Conservation (phyloP, 2,888 invertebrate species). For the Agrotis exclamationis region DNA sequence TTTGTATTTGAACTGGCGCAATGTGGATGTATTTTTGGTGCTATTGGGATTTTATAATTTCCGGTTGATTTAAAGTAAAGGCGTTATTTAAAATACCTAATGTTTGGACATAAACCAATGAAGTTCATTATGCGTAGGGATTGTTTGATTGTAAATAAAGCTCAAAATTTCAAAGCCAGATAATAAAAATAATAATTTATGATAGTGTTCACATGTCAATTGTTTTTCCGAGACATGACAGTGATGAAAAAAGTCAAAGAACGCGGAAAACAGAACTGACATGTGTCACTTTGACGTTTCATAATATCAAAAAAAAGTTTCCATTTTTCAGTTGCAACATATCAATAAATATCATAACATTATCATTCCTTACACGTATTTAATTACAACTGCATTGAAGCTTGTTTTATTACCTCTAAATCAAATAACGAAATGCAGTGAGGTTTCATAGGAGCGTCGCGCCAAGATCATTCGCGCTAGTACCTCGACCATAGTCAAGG, state of each 20-base stretch:
- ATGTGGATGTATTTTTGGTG: too few relatives aligned
- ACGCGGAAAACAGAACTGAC: neutral
- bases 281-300: conserved; percentile 19
- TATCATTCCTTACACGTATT: neutral
- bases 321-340: neutral
- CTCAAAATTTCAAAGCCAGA: neutral
- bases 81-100: conserved; percentile 8
- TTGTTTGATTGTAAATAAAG: conserved; percentile 1
- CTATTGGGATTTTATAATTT: too few relatives aligned
- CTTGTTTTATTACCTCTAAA: conserved; percentile 20
- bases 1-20: too few relatives aligned
- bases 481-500: conserved; percentile 74
- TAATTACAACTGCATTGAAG: conserved; percentile 11
- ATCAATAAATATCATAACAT: conserved; percentile 6
- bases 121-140: neutral
- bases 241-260: neutral
- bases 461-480: conserved; percentile 53
- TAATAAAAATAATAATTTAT: neutral
- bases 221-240: neutral
- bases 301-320: conserved; percentile 20
- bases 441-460: conserved; percentile 27
- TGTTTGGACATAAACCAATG: conserved; percentile 4
- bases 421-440: conserved; percentile 46
- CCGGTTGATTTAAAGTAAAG: neutral
- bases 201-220: neutral